A percentile compares a stretch with the other conserved stretches of the same genome.
Evolutionary conservation across 2,888 invertebrate genomes (phyloP).

Genomic region (Acanthosepion esculentum): DNA sequence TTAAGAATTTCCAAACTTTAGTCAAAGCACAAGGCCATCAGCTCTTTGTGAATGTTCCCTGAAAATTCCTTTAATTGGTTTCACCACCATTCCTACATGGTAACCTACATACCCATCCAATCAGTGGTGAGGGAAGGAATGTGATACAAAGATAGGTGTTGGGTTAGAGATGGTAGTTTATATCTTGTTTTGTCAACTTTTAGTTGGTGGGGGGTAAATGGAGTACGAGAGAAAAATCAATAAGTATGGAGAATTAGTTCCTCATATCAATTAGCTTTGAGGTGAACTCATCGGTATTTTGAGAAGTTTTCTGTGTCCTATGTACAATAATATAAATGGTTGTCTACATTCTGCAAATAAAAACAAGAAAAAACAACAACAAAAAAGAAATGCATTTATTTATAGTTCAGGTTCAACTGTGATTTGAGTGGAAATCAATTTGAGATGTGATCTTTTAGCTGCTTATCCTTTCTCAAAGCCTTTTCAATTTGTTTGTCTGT

Average conservation of each 20-base stretch:
- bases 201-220: background rate
- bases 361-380: background rate
- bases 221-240: background rate
- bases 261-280: constrained; percentile 33
- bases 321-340: background rate
- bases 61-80: constrained; percentile 8
- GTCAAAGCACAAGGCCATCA: background rate
- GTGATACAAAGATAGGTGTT: background rate
- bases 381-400: background rate
- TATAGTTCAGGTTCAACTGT: background rate
- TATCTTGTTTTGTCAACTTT: background rate
- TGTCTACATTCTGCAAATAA: background rate
- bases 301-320: background rate
- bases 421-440: background rate
- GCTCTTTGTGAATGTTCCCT: background rate
- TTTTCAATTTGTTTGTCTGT: too few species aligned
- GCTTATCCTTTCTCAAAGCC: too few species aligned
- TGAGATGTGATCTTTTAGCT: background rate
- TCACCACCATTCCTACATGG: background rate
- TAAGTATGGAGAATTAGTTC: constrained; percentile 14
- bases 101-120: background rate
- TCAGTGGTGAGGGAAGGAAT: background rate
- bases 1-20: background rate
- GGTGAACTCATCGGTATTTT: background rate
- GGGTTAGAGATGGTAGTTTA: background rate